Conservation (phyloP, 2,888 invertebrate species). For the Nomada hirtipes region DNA sequence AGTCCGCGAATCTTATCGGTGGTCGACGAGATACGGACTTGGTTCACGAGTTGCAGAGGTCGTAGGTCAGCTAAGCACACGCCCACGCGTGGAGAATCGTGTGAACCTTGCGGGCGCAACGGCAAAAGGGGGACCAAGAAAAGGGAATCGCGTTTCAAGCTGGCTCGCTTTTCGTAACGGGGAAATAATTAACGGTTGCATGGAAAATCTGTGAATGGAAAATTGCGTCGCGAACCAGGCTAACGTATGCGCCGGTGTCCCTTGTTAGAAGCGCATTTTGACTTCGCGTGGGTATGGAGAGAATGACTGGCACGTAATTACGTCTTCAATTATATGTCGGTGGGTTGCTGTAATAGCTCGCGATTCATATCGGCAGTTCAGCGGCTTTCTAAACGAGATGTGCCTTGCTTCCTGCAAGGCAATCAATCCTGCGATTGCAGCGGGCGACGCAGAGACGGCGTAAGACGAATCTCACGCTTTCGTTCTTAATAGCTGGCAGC, state of each 20-base stretch:
- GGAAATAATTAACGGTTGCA: conserved; percentile 51
- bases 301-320: conserved; percentile 56
- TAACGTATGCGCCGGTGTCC: conserved; percentile 39
- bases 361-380: conserved; percentile 61
- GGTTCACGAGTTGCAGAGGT: conserved; percentile 16
- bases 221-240: conserved; percentile 39
- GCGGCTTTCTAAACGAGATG: conserved; percentile 63
- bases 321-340: conserved; percentile 62
- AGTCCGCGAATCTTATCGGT: conserved; percentile 57
- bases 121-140: neutral
- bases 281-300: conserved; percentile 61
- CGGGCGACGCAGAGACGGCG: conserved; percentile 18
- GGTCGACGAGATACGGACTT: conserved; percentile 38
- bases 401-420: conserved; percentile 53
- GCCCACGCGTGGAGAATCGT: conserved; percentile 38
- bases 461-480: conserved; percentile 68
- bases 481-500: conserved; percentile 49
- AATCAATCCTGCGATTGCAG: conserved; percentile 60
- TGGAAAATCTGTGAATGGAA: conserved; percentile 57
- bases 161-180: conserved; percentile 42
- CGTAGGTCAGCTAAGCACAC: conserved; percentile 27
- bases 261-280: conserved; percentile 60
- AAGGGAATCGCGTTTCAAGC: conserved; percentile 2
- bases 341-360: conserved; percentile 47
- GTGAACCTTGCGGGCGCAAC: conserved; percentile 40